Evolutionary conservation across 2,797 vertebrate genomes (phyloP), one percentile per base, ranked within the genome.

Genomic region (Xenops minutus): DNA sequence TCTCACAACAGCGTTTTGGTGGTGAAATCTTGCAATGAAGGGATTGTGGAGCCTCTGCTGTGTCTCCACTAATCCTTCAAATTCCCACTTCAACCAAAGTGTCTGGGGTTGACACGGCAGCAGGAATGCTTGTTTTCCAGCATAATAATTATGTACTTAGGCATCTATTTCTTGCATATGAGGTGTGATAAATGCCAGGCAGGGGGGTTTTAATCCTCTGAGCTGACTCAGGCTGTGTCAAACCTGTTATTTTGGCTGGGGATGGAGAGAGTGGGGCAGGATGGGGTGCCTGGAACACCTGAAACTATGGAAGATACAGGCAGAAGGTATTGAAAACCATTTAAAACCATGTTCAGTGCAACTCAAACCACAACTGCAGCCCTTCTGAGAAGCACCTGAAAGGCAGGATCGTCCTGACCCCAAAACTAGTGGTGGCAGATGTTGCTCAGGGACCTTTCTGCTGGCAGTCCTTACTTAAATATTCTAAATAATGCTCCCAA

Each of bases 301-400:
- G 82, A 73, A 10, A 2, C 36, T 73, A 2, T 17, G 56, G 69
- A 74, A 87, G 87, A 71, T 58, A 39, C 46, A 62, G 73, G 27
- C 72, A 81, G 69, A 75, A 16, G 11, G 51, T 48, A 4, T 79
- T 89, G 32, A 21, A 75, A 95, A 58, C 2, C 16, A 1, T 8
- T 5, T 7, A 46, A 46, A 46, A 21, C 44, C 44, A 46, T 66
- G 18, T 78, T 46, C 30, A 20, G 4, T 34, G 43, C 23, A 24
- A 30, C 46, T 52, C 63, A 8, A 58, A 37, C 20, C 26, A 9
- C 1, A 32, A 0, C 1, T 36, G 30, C 36, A 44, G 37, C 24
- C 23, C 18, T 58, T 2, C 29, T 0, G 4, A 32, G 66, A 41
- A 69, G 32, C 59, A 0, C 48, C 56, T 12, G 0, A 43, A 72